These are phyloP conservation scores for Solenopsis fugax DNA, from an alignment of 1,140 invertebrate species.

Conservation along the genomic window DNA sequence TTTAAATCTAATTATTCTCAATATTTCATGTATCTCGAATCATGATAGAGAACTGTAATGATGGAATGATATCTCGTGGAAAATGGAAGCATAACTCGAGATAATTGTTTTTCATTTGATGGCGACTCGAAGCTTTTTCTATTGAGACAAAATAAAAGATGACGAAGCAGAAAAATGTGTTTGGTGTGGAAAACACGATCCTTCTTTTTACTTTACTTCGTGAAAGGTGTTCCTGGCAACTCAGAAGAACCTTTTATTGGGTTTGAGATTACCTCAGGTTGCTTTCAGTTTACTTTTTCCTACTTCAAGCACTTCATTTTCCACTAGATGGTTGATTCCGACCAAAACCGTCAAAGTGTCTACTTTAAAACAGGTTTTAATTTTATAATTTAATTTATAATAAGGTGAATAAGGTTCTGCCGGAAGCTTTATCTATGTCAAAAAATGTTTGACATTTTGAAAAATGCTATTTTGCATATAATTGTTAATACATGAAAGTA, in stretches of 20 bases:
- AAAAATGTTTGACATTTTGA: not conserved
- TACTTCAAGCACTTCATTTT: slow-evolving; percentile 63
- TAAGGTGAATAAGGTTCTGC: not conserved
- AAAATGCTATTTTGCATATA: not conserved
- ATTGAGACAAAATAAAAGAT: slow-evolving; percentile 42
- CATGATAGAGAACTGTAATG: not conserved
- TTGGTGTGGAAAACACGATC: slow-evolving; percentile 35
- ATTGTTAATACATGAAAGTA: too few relatives aligned
- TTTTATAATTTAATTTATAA: slow-evolving; percentile 6
- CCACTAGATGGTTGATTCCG: slow-evolving; percentile 11
- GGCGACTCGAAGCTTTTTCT: not conserved
- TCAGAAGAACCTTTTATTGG: slow-evolving; percentile 76
- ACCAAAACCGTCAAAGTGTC: slow-evolving; percentile 33
- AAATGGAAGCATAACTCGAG: not conserved
- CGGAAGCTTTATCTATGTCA: not conserved
- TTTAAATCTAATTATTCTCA: not conserved
- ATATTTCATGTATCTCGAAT: not conserved
- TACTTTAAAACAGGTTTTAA: not conserved
- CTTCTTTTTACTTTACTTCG: slow-evolving; percentile 19
- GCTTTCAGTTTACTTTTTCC: slow-evolving; percentile 56
- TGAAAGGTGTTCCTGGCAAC: slow-evolving; percentile 64
- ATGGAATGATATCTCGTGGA: not conserved
- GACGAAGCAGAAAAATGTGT: slow-evolving; percentile 38
- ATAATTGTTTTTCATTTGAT: slow-evolving; percentile 40
- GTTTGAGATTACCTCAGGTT: slow-evolving; percentile 76